Percentiles rank a stretch among this genome's conserved stretches.
Conservation (phyloP, 2,888 invertebrate species). For the Lasioglossum lativentre region DNA sequence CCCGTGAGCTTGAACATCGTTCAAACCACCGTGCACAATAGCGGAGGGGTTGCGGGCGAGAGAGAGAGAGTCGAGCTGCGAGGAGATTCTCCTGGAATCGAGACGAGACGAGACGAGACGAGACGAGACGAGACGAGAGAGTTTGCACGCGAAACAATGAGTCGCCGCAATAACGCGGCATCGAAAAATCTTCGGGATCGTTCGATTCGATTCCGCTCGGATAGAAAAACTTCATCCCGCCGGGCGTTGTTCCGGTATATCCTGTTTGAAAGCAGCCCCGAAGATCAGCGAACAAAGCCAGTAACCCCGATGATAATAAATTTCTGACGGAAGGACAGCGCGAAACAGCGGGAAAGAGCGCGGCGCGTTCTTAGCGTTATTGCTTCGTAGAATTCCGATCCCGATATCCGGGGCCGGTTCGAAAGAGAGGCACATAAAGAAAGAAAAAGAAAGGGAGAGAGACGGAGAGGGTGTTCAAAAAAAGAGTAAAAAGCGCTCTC, state of each 20-base stretch:
- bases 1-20: constrained; percentile 71
- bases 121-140: not conserved
- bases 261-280: constrained; percentile 1
- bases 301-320: constrained; percentile 6
- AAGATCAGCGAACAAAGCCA: not conserved
- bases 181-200: constrained; percentile 17
- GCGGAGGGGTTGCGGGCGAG: constrained; percentile 47
- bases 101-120: no score
- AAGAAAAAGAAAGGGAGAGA: not conserved
- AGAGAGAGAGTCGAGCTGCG: constrained; percentile 44
- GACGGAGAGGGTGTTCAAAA: not conserved
- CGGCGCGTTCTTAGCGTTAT: constrained; percentile 49
- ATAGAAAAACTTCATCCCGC: not conserved
- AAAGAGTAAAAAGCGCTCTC: constrained; percentile 56
- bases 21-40: constrained; percentile 70
- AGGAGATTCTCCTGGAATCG: constrained; percentile 39
- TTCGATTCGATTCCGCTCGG: not conserved
- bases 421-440: constrained; percentile 13
- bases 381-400: constrained; percentile 36
- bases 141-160: constrained; percentile 50
- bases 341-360: constrained; percentile 40
- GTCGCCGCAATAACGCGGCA: constrained; percentile 45
- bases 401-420: constrained; percentile 34
- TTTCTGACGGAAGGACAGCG: constrained; percentile 1
- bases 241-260: not conserved